Conservation (phyloP, 2,888 invertebrate species). For the Kryphioiulus occultus region DNA sequence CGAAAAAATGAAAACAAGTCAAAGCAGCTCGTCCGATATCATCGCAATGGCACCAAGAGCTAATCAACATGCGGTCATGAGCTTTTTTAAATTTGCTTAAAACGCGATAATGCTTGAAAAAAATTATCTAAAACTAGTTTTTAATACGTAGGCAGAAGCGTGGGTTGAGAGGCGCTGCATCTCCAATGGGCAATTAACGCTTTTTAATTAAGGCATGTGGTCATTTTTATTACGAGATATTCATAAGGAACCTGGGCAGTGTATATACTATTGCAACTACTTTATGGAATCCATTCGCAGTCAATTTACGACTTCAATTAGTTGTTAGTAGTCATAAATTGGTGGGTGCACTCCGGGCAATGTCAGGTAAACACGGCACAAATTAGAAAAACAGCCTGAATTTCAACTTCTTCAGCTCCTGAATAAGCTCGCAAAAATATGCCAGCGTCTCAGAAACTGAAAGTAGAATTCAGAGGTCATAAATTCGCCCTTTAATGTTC, state of each 20-base stretch:
- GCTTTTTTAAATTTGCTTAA: neutral
- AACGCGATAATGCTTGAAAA: neutral
- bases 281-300: slow-evolving; percentile 4
- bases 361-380: slow-evolving; percentile 15
- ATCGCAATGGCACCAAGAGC: neutral
- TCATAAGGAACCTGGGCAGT: neutral
- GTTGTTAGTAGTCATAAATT: slow-evolving; percentile 9
- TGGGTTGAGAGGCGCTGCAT: neutral
- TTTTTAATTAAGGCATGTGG: neutral
- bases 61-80: neutral
- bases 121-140: neutral
- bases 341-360: neutral
- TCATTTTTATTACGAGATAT: neutral
- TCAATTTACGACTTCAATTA: slow-evolving; percentile 20
- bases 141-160: neutral
- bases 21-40: neutral
- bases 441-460: neutral
- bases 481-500: slow-evolving; percentile 19
- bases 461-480: neutral
- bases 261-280: neutral
- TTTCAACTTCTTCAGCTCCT: slow-evolving; percentile 17
- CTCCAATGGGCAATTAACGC: neutral
- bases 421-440: neutral
- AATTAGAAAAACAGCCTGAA: slow-evolving; percentile 1
- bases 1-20: no score